Evolutionary conservation across 2,888 invertebrate genomes (phyloP).

Genomic region (Xylota sylvarum): DNA sequence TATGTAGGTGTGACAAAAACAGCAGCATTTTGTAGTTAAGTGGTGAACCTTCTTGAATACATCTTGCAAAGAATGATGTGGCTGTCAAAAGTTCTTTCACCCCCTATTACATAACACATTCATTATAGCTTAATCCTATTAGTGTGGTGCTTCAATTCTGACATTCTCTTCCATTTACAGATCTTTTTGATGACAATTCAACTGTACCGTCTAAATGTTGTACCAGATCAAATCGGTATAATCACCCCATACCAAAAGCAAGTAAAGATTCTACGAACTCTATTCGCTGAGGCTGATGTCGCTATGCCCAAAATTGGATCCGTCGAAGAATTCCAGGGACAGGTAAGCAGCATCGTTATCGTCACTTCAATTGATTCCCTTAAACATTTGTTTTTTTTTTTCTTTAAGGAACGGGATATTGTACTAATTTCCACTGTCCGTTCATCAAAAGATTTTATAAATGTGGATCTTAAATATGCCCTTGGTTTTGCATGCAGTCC

Average conservation of each 20-base stretch:
- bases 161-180: conserved; percentile 81
- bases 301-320: conserved; percentile 89
- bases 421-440: conserved; percentile 91
- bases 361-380: not conserved
- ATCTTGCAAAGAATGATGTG: too few relatives aligned
- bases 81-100: too few relatives aligned
- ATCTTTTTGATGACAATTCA: conserved; percentile 86
- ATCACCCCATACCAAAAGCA: conserved; percentile 97
- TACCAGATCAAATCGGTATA: conserved; percentile 89
- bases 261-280: conserved; percentile 86
- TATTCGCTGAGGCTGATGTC: conserved; percentile 85
- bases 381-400: conserved; percentile 1
- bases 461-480: conserved; percentile 85
- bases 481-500: conserved; percentile 91
- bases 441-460: conserved; percentile 84
- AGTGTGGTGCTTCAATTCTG: too few relatives aligned
- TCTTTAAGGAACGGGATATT: conserved; percentile 84
- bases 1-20: too few relatives aligned
- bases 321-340: conserved; percentile 95
- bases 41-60: not conserved
- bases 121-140: too few relatives aligned
- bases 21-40: not conserved
- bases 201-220: conserved; percentile 88
- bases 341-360: conserved; percentile 86
- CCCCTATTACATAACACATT: too few relatives aligned